Base-by-base conservation (phyloP, 1,140 invertebrate genomes). In the Battus philenor region DNA sequence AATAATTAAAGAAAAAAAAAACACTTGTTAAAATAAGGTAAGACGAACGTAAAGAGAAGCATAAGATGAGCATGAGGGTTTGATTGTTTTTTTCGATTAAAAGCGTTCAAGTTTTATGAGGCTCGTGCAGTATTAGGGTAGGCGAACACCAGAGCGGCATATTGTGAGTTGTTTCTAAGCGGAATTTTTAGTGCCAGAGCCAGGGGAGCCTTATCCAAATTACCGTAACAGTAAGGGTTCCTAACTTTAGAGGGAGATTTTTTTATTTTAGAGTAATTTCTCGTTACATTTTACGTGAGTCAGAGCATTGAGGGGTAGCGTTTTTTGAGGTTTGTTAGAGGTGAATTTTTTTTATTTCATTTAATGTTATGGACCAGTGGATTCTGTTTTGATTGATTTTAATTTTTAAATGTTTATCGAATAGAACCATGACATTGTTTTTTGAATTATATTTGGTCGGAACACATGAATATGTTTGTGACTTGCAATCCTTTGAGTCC, bases 201-300 rank as follows among this genome's bases (percentile, higher is more conserved):
- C 74, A 41, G 59, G 76, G 80, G 74, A 74, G 73, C 61, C 66
- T 76, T 78, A 79, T 66, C 70, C 78, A 80, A 84, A 84, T 81
- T 78, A 68, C 70, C 70, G 75, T 61, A 81, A 80, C 75, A 58
- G 69, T 74, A 65, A 76, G 76, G 79, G 69, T 68, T 67, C 65
- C 53, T 33, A 30, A 44, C 18, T 44, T 49, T 58, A 31, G 65
- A 66, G 74, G 75, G 70, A 63, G 60, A 54, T 53, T 71, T 79
- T 76, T 81, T 84, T 84, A 81, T 82, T 82, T 84, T 84, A 84
- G 66, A 82, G 80, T 82, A 82, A 82, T 84, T 82, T 82, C 70
- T 72, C 73, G 81, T 84, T 84, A 81, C 77, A 72, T 77, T 78
- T 76, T 84, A 80, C 76, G 80, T 79, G 79, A 80, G 60, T 62